A percentile compares a stretch with the other conserved stretches of the same genome.
phyloP scores from a whole-genome alignment of 2,888 invertebrate species.

The Scaptomyza polygonia region DNA sequence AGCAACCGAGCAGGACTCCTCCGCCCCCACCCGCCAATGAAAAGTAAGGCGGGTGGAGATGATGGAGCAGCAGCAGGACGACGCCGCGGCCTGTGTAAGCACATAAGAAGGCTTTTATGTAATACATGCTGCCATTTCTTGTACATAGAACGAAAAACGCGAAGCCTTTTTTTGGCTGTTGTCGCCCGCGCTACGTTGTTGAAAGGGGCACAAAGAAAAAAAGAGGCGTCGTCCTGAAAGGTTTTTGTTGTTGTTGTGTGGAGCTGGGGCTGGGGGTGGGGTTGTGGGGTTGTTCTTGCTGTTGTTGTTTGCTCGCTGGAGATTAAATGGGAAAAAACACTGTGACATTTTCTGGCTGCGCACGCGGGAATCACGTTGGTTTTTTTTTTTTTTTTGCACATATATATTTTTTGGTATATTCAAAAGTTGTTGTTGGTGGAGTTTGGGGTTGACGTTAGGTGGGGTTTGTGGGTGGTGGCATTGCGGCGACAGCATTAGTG shows the following conservation, averaged over 20 bases:
- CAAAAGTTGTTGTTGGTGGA: constrained; percentile 51
- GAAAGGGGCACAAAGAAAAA: constrained; percentile 74
- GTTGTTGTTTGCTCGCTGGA: constrained; percentile 72
- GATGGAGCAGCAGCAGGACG: not conserved
- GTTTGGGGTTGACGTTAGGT: constrained; percentile 36
- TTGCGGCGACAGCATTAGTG: constrained; percentile 68
- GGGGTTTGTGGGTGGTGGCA: constrained; percentile 21
- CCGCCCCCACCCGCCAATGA: not conserved
- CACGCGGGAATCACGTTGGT: constrained; percentile 26
- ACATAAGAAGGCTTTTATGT: constrained; percentile 70
- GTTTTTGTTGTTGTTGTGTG: constrained; percentile 25
- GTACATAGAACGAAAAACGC: constrained; percentile 46
- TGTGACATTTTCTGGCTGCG: constrained; percentile 78
- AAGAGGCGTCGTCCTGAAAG: constrained; percentile 59
- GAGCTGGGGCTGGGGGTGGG: constrained; percentile 15
- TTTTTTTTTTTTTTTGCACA: constrained; percentile 27
- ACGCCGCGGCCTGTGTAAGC: constrained; percentile 55
- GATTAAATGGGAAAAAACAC: constrained; percentile 77
- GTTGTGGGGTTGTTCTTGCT: constrained; percentile 33
- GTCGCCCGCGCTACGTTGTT: too few relatives aligned
- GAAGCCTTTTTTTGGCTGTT: constrained; percentile 59
- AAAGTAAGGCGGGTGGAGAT: not conserved
- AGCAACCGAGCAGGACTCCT: constrained; percentile 8
- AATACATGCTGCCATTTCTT: constrained; percentile 72
- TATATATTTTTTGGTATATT: constrained; percentile 49